phyloP scores from a whole-genome alignment of 1,140 invertebrate species.

The Mercenaria mercenaria region DNA sequence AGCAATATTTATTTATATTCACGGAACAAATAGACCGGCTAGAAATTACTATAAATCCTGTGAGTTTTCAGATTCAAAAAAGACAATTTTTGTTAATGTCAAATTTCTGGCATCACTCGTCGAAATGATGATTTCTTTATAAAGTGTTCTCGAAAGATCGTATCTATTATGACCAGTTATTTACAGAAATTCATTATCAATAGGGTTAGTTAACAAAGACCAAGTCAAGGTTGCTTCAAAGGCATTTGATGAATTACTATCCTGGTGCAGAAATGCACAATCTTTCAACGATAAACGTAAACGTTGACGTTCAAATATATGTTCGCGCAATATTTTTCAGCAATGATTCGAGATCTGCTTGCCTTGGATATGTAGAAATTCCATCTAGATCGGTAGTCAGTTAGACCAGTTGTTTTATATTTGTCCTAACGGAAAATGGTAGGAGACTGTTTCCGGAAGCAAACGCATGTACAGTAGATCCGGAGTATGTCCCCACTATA shows the following conservation, averaged over 20 bases:
- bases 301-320: background rate
- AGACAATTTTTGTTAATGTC: background rate
- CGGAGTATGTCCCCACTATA: no score
- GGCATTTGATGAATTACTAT: background rate
- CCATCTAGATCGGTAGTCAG: background rate
- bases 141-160: conserved; percentile 13
- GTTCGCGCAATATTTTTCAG: conserved; percentile 23
- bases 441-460: no score
- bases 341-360: conserved; percentile 58
- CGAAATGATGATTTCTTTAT: conserved; percentile 24
- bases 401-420: background rate
- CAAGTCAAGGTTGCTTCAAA: background rate
- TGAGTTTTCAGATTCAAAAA: no score
- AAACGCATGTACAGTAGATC: background rate
- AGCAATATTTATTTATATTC: no score
- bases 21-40: background rate
- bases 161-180: background rate
- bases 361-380: background rate
- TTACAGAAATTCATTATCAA: background rate
- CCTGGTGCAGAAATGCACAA: background rate
- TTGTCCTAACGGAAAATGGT: background rate
- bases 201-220: conserved; percentile 27
- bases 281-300: conserved; percentile 12
- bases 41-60: no score
- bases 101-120: conserved; percentile 3